Conservation (phyloP, 2,888 invertebrate genomes). For the Glomeris marginata region DNA sequence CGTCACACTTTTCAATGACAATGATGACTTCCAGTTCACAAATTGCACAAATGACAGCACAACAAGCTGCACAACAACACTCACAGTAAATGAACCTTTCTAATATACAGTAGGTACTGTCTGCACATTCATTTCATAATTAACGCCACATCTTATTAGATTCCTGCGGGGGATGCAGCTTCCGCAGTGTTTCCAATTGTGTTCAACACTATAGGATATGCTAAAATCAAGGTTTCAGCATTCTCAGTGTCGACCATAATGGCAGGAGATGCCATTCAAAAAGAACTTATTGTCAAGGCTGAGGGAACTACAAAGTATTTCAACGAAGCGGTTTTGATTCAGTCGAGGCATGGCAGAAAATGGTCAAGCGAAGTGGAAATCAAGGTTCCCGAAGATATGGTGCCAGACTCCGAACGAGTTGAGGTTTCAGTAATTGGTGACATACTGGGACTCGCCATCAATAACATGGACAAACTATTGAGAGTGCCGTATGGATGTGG, state of each 20-base stretch:
- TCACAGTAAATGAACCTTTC: constrained; percentile 2
- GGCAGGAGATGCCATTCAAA: constrained; percentile 35
- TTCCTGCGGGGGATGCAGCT: constrained; percentile 19
- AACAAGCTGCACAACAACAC: no score
- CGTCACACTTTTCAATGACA: constrained; percentile 19
- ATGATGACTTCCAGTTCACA: constrained; percentile 16
- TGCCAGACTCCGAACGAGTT: constrained; percentile 20
- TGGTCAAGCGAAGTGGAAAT: constrained; percentile 16
- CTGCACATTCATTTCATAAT: background rate
- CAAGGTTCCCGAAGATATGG: constrained; percentile 20
- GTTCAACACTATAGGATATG: constrained; percentile 31
- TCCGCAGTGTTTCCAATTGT: constrained; percentile 34
- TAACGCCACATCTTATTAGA: no score
- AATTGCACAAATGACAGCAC: constrained; percentile 4
- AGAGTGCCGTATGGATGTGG: constrained; percentile 34
- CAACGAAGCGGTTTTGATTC: constrained; percentile 20
- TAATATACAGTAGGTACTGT: background rate
- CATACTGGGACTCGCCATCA: constrained; percentile 31
- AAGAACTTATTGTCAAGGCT: constrained; percentile 30
- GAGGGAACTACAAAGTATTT: constrained; percentile 22
- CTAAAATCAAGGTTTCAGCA: constrained; percentile 30
- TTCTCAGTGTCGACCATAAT: constrained; percentile 18
- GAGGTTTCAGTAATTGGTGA: constrained; percentile 25
- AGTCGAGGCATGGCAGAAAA: constrained; percentile 12
- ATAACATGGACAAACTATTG: constrained; percentile 28